These are phyloP conservation scores for Yponomeuta sedellus DNA, from an alignment of 2,888 invertebrate genomes.

Conservation along the genomic window DNA sequence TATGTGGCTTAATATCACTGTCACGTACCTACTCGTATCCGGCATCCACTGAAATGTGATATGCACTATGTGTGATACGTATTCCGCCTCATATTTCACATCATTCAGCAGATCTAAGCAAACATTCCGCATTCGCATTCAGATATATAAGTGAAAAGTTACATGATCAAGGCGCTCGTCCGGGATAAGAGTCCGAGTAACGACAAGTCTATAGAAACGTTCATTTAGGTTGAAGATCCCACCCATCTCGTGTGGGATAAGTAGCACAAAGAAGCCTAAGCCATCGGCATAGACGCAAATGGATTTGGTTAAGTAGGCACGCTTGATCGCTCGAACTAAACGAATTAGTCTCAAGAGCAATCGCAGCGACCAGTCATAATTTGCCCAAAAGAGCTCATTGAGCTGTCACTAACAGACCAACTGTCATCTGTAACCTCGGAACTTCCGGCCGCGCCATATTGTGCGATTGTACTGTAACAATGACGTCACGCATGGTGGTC, in stretches of 20 bases:
- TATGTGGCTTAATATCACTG: too few species aligned
- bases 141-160: too few species aligned
- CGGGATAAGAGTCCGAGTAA: too few species aligned
- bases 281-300: background rate
- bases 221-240: background rate
- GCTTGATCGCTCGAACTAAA: background rate
- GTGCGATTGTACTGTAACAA: background rate
- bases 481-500: constrained; percentile 11
- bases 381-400: background rate
- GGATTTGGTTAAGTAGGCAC: background rate
- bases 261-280: background rate
- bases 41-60: too few species aligned
- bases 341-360: background rate
- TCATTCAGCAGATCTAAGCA: too few species aligned
- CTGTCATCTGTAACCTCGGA: background rate
- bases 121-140: too few species aligned
- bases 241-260: background rate
- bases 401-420: background rate
- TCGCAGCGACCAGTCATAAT: background rate
- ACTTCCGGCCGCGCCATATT: constrained; percentile 1
- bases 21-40: too few species aligned
- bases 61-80: too few species aligned
- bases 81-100: too few species aligned
- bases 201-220: too few species aligned
- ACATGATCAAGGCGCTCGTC: too few species aligned